Conservation (phyloP, 2,888 invertebrate species). For the Brachylomia viminalis region DNA sequence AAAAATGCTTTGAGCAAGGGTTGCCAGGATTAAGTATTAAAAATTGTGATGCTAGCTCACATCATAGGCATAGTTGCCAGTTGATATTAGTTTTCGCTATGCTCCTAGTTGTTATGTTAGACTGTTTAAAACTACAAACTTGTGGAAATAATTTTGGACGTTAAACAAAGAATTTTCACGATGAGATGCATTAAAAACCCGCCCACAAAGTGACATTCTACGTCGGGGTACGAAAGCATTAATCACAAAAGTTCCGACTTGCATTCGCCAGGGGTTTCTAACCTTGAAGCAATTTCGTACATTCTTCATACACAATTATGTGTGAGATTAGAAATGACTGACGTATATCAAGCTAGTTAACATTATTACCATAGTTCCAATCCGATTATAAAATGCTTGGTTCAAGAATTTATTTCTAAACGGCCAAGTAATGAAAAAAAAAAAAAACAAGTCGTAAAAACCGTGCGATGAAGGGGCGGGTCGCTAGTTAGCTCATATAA, state of each 20-base stretch:
- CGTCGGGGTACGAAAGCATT: conserved; percentile 10
- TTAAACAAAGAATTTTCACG: conserved; percentile 23
- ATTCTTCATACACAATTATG: conserved; percentile 25
- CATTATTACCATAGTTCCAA: conserved; percentile 28
- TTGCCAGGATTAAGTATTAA: conserved; percentile 26
- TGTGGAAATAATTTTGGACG: background rate
- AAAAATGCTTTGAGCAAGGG: conserved; percentile 45
- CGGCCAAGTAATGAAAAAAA: background rate
- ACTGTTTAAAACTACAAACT: background rate
- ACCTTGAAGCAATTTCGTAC: conserved; percentile 38
- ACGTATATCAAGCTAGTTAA: conserved; percentile 39
- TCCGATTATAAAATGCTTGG: conserved; percentile 11
- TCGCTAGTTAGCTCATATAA: background rate
- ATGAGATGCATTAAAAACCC: conserved; percentile 19
- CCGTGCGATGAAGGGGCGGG: no score
- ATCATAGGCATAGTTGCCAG: conserved; percentile 5
- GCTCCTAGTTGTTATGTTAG: background rate
- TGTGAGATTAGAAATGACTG: conserved; percentile 26
- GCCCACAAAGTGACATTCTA: conserved; percentile 5
- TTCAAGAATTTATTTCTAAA: conserved; percentile 26
- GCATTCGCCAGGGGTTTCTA: conserved; percentile 14
- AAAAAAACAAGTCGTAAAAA: background rate
- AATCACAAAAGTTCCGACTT: conserved; percentile 33
- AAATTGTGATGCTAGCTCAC: background rate
- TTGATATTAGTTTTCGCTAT: conserved; percentile 2